A percentile compares a stretch with the other conserved stretches of the same genome.
Evolutionary conservation across 2,797 vertebrate genomes (phyloP).

Genomic region (Diceros bicornis): DNA sequence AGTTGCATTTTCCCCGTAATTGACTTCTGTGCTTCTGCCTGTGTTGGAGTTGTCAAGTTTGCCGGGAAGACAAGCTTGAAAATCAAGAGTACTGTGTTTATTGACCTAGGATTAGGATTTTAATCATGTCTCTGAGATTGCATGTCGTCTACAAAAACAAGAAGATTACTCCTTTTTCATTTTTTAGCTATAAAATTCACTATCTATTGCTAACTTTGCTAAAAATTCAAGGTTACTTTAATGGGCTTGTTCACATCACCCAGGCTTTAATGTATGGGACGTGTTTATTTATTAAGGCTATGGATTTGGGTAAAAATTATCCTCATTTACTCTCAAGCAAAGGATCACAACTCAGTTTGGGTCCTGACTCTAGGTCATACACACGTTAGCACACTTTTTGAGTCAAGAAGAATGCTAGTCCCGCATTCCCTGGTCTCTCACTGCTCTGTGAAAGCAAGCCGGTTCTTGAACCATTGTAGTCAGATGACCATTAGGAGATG

Average conservation of each 20-base stretch:
- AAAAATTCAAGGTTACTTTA: conserved; percentile 67
- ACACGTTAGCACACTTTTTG: conserved; percentile 8
- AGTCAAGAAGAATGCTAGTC: neutral
- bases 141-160: conserved; percentile 55
- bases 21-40: conserved; percentile 66
- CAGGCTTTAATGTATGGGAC: conserved; percentile 22
- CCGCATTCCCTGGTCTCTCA: neutral
- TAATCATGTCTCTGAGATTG: conserved; percentile 68
- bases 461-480: conserved; percentile 11
- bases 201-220: conserved; percentile 64
- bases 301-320: neutral
- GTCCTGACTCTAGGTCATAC: neutral
- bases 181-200: conserved; percentile 46
- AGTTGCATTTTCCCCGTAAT: conserved; percentile 84
- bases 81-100: conserved; percentile 79
- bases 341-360: conserved; percentile 32
- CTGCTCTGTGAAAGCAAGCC: neutral
- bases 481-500: neutral
- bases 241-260: neutral
- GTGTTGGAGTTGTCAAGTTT: conserved; percentile 65
- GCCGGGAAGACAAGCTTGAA: conserved; percentile 30
- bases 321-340: neutral
- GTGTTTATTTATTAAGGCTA: neutral
- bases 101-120: conserved; percentile 77
- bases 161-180: neutral